Evolutionary conservation across 2,797 vertebrate genomes (phyloP), one percentile per base, ranked within the genome.

Genomic region (Tapera naevia): DNA sequence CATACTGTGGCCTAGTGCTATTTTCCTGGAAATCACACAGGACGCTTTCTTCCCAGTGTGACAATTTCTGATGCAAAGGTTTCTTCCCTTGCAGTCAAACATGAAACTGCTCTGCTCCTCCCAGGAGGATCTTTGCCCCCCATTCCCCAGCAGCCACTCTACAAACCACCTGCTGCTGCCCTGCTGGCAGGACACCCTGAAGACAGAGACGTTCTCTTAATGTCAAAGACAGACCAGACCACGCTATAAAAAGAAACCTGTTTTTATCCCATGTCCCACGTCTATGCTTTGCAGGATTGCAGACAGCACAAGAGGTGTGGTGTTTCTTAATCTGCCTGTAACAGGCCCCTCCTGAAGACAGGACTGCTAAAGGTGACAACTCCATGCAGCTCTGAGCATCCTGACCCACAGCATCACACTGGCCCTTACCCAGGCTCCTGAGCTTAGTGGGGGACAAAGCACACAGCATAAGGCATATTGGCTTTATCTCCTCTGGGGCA

Each of bases 171-270:
- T 92, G 78, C 74, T 72, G 65, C 67, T 61, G 69, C 50, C 50
- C 16, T 25, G 32, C 30, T 93, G 92, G 79, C 87, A 93, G 72
- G 23, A 80, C 79, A 62, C 10, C 65, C 81, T 62, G 80, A 89
- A 89, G 94, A 89, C 16, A 3, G 23, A 76, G 67, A 54, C 12
- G 13, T 48, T 64, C 62, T 81, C 75, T 83, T 73, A 93, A 96
- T 89, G 92, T 94, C 96, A 97, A 95, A 93, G 94, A 71, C 86
- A 95, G 71, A 73, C 1, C 41, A 91, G 39, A 84, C 32, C 74
- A 30, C 0, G 46, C 94, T 96, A 95, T 96, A 95, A 96, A 96
- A 95, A 95, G 90, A 89, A 95, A 82, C 10, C 12, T 3, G 41
- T 65, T 88, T 70, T 58, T 93, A 69, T 80, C 57, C 58, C 70